Evolutionary conservation across 2,888 invertebrate genomes (phyloP), one percentile per base, ranked within the genome.

Genomic region (Xylota sylvarum): DNA sequence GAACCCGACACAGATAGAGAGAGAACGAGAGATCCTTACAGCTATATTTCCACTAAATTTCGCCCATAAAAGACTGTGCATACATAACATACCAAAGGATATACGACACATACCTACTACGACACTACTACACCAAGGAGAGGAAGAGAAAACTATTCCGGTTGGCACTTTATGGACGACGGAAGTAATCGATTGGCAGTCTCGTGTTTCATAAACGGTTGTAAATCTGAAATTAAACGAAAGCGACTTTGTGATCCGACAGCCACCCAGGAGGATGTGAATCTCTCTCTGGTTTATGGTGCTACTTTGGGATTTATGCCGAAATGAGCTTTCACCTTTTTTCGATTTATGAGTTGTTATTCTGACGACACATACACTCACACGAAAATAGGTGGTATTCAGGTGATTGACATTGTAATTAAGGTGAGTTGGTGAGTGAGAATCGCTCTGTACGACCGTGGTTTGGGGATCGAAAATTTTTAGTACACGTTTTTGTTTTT

Each of bases 151-250:
- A 82, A 82, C 82, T 77, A 82, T 82, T 73, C 55, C 69, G 60
- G 32, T 78, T 82, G 77, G 62, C 72, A 82, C 46, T 86, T 86
- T 86, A 86, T 82, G 86, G 82, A 82, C 78, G 56, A 64, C 62
- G 73, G 77, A 86, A 77, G 77, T 64, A 78, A 86, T 82, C 86
- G 86, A 82, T 82, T 86, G 86, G 82, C 69, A 82, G 77, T 82
- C 62, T 82, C 78, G 77, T 82, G 82, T 69, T 86, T 74, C 82
- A 78, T 82, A 86, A 86, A 86, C 56, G 82, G 82, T 50, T 86
- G 77, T 86, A 82, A 86, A 86, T 82, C 82, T 82, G 73, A 86
- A 86, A 86, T 86, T 82, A 86, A 82, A 86, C 56, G 86, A 73
- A 82, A 82, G 82, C 67, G 80, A 77, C 85, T 85, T 70, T 85